Evolutionary conservation across 2,888 invertebrate genomes (phyloP).

Genomic region (Galeruca laticollis): DNA sequence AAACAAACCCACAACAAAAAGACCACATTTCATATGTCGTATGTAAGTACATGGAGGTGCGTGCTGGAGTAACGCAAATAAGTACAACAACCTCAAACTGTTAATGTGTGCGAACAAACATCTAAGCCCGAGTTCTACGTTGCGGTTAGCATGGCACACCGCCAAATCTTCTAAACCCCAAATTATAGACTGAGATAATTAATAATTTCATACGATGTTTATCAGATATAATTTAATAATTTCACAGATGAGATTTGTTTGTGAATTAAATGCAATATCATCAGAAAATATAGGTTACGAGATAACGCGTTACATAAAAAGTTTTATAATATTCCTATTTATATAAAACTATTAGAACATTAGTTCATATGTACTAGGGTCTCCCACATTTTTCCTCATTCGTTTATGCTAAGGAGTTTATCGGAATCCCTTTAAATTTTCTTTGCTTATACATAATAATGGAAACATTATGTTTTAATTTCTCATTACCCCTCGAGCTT

Average conservation of each 20-base stretch:
- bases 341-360: too few relatives aligned
- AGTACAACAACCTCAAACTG: slow-evolving; percentile 17
- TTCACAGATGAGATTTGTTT: not conserved
- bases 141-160: slow-evolving; percentile 24
- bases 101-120: slow-evolving; percentile 23
- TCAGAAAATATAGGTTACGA: too few relatives aligned
- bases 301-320: too few relatives aligned
- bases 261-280: not conserved
- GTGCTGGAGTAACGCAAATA: slow-evolving; percentile 21
- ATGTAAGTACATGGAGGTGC: not conserved
- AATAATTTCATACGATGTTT: slow-evolving; percentile 4
- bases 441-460: too few relatives aligned
- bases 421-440: too few relatives aligned
- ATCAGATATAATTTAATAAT: not conserved
- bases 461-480: too few relatives aligned
- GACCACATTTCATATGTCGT: not conserved
- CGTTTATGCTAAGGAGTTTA: too few relatives aligned
- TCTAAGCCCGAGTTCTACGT: slow-evolving; percentile 15
- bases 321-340: too few relatives aligned
- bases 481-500: too few relatives aligned
- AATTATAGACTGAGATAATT: slow-evolving; percentile 19
- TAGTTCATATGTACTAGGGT: too few relatives aligned
- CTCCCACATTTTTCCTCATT: too few relatives aligned
- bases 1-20: not conserved
- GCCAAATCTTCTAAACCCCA: slow-evolving; percentile 18